Base-by-base conservation (phyloP, 1,140 invertebrate genomes). In the Anastatus disparis region DNA sequence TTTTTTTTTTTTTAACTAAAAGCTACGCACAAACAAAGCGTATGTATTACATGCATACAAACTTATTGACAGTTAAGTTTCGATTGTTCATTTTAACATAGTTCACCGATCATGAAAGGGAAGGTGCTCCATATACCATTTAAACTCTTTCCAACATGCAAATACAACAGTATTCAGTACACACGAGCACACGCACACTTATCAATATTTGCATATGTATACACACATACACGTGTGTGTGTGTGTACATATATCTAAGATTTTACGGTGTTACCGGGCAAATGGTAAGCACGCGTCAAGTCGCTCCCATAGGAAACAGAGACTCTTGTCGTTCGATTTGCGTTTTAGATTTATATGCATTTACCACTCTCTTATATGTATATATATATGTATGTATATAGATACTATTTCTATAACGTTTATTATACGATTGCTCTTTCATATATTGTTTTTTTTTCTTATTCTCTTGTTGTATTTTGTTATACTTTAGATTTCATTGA, bases 251-350 rank as follows among this genome's bases (percentile, higher is more conserved):
- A 31, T 12, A 58, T 58, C 27, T 15, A 8, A 40, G 22, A 40
- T 22, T 15, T 27, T n/a, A 20, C 17, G 55, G n/a, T 15, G 17
- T 56, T 29, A 20, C n/a, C 27, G 59, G 9, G 17, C 44, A 48
- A 48, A 62, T 35, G 24, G 31, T 38, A n/a, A 62, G 40, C 59
- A 9, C n/a, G 24, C 3, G 15, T 31, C 29, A 2, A 22, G 24
- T 35, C n/a, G 56, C 12, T 65, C 22, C 42, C 31, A 4, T 35
- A 6, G 31, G 31, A 7, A 12, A 53, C 40, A 65, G 62, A n/a
- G 38, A 65, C 48, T n/a, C n/a, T 24, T 27, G 62, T 65, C 50
- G 35, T 13, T 38, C 62, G 31, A 65, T 53, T 65, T 53, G 31
- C 62, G 48, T 26, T 53, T 24, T 17, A 38, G 44, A 50, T 50